Percentiles rank a stretch among this genome's conserved stretches.
These are phyloP conservation scores for Eudyptes chrysolophus DNA, from an alignment of 2,113 vertebrate genomes.

Conservation along the genomic window DNA sequence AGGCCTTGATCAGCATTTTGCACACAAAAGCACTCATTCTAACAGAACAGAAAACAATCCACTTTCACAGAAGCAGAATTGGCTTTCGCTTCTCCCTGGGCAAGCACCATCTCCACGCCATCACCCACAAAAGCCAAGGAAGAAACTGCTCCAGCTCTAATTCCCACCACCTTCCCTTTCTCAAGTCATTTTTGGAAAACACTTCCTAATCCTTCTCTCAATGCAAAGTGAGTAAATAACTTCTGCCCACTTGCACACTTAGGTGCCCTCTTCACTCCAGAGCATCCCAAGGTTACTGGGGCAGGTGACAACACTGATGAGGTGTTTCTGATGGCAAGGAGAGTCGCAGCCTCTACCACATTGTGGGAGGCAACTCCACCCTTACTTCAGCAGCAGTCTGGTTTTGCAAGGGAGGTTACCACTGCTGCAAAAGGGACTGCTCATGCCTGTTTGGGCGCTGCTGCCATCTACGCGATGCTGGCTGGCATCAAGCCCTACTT, in stretches of 20 bases:
- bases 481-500: not conserved
- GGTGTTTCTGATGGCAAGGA: rapidly evolving
- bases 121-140: not conserved
- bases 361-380: not conserved
- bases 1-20: not conserved
- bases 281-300: not conserved
- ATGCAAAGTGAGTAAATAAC: not conserved
- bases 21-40: not conserved
- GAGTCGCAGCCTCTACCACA: rapidly evolving
- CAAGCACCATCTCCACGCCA: not conserved
- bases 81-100: not conserved
- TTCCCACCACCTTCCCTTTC: not conserved
- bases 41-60: not conserved
- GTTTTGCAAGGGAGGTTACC: not conserved
- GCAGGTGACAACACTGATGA: rapidly evolving
- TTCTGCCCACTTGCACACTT: not conserved
- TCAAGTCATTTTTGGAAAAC: not conserved
- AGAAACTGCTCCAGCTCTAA: not conserved
- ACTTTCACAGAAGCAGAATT: not conserved
- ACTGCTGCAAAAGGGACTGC: not conserved
- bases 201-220: not conserved
- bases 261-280: not conserved
- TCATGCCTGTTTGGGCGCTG: not conserved
- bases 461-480: not conserved
- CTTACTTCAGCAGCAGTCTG: not conserved